Base-by-base conservation (phyloP, 2,888 invertebrate species). In the Slavum lentiscoides region DNA sequence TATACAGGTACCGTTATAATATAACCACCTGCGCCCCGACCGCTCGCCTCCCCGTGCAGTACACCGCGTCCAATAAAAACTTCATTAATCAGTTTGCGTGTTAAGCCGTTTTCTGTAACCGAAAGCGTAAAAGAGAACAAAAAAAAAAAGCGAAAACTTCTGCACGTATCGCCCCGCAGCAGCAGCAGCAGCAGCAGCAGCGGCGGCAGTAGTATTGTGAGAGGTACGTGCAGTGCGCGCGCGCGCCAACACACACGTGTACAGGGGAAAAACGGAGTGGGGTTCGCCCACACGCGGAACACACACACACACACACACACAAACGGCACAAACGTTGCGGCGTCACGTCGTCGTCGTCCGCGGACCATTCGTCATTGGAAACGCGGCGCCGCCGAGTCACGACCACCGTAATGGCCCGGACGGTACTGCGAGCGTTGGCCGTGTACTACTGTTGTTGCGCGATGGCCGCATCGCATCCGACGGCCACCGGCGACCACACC, bases 21-120 rank as follows among this genome's bases (percentile, higher is more conserved):
- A 4, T 43, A 11, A 43, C 21, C 49, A 30, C 30, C 30, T 30
- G 30, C 30, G 4, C 30, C 30, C 2, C 30, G 30, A 2, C 30
- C 30, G 30, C 4, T 30, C 30, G 4, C n/a, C n/a, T 19, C 1
- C 39, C 6, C 55, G 17, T n/a, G 8, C 39, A 7, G 17, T 39
- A n/a, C 6, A 43, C 43, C 8, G 7, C 43, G 53, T 64, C 69
- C 55, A 72, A 80, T 72, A 72, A 66, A 76, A 80, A 80, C 55
- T 62, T 70, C 77, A 77, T 77, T 77, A 77, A 77, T 77, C 80
- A 80, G 80, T 80, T 80, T 72, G 80, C 80, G 80, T 80, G 80
- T 66, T 72, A 43, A 72, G 72, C 21, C 62, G 80, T 66, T 80
- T 70, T 43, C 58, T 58, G n/a, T n/a, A n/a, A 30, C 59, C 67